phyloP scores from a whole-genome alignment of 2,113 vertebrate genomes.

The Rhagologus leucostigma region DNA sequence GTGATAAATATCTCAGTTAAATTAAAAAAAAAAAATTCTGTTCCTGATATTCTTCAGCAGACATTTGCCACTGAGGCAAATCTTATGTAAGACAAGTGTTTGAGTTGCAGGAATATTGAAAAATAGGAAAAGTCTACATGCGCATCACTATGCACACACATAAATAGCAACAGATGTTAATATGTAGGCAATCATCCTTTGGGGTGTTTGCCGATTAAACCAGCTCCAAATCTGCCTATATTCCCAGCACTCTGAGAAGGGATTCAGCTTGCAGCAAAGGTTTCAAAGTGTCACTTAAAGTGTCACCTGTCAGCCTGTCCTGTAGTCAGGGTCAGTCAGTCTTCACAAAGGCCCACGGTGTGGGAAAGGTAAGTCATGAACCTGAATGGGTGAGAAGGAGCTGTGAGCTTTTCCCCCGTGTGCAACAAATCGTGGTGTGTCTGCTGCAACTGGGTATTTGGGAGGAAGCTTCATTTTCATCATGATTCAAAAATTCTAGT shows the following conservation, averaged over 20 bases:
- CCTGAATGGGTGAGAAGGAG: neutral
- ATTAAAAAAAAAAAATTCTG: neutral
- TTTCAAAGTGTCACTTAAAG: neutral
- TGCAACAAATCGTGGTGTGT: fast-evolving
- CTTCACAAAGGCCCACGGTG: neutral
- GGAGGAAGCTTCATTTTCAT: neutral
- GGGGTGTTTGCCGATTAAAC: neutral
- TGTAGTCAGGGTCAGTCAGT: neutral
- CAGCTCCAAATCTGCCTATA: neutral
- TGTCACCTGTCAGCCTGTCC: neutral
- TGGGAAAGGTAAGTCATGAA: neutral
- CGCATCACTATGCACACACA: neutral
- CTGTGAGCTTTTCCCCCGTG: neutral
- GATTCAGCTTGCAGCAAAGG: neutral
- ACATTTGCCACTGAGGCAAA: neutral
- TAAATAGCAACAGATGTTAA: neutral
- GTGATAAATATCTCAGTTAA: neutral
- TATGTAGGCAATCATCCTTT: neutral
- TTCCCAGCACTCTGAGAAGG: neutral
- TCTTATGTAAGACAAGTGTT: neutral
- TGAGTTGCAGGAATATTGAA: neutral
- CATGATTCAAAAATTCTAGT: neutral
- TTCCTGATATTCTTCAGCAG: neutral
- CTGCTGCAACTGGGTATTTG: neutral
- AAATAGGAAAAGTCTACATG: neutral